Percentiles rank a stretch among this genome's conserved stretches.
Conservation (phyloP, 2,888 invertebrate species). For the Dryadula phaetusa region DNA sequence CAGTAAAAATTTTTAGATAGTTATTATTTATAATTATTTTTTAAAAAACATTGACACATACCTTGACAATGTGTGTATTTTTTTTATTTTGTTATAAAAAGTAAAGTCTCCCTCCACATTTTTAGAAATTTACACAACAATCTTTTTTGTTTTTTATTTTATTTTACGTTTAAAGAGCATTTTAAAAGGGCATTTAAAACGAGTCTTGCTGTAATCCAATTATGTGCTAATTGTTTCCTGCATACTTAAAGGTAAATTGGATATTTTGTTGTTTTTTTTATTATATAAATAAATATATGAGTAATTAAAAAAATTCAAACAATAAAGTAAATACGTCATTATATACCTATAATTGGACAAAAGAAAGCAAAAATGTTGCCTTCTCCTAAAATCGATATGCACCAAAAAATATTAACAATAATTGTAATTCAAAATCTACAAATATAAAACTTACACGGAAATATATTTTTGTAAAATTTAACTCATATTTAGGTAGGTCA, state of each 20-base stretch:
- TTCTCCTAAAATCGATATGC: not conserved
- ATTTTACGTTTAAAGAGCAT: too few species aligned
- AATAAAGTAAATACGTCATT: too few species aligned
- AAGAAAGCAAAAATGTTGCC: not conserved
- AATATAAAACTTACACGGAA: not conserved
- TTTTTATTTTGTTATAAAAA: not conserved
- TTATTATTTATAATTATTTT: too few species aligned
- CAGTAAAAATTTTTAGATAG: too few species aligned
- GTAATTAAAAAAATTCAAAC: not conserved
- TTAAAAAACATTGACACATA: too few species aligned
- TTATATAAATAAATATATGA: not conserved
- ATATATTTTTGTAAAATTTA: slow-evolving; percentile 3
- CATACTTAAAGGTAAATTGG: not conserved
- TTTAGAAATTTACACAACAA: not conserved
- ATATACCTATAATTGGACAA: not conserved
- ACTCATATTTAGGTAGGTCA: slow-evolving; percentile 41
- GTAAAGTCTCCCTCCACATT: not conserved
- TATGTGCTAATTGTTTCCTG: not conserved
- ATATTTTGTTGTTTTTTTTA: not conserved
- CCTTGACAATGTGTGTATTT: too few species aligned
- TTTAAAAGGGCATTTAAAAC: not conserved
- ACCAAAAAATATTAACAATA: not conserved
- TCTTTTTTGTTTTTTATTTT: not conserved
- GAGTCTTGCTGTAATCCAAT: not conserved
- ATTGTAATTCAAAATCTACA: not conserved